Evolutionary conservation across 2,888 invertebrate species (phyloP).

Genomic region (Drosophila kambysellisi): DNA sequence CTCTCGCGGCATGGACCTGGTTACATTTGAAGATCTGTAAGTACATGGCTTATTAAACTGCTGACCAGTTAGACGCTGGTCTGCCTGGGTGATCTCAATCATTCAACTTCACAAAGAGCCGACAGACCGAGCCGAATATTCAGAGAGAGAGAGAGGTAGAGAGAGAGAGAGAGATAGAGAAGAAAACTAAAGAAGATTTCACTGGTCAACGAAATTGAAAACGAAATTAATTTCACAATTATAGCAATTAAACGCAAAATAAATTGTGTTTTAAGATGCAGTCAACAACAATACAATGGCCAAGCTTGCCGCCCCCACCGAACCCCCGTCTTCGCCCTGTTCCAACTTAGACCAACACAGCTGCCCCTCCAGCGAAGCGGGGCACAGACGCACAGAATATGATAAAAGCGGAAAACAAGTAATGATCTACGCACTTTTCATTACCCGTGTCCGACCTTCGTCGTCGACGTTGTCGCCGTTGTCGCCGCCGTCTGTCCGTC

Average conservation of each 20-base stretch:
- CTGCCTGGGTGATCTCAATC: slow-evolving; percentile 53
- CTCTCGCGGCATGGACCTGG: not conserved
- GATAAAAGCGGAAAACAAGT: slow-evolving; percentile 60
- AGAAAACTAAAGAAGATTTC: slow-evolving; percentile 53
- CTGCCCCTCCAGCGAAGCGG: slow-evolving; percentile 34
- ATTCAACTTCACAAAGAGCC: slow-evolving; percentile 51
- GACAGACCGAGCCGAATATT: slow-evolving; percentile 12
- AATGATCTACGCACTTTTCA: slow-evolving; percentile 77
- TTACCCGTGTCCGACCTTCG: slow-evolving; percentile 56
- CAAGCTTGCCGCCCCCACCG: not conserved
- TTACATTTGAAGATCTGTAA: slow-evolving; percentile 14
- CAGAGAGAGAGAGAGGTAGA: not conserved
- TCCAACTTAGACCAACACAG: slow-evolving; percentile 26
- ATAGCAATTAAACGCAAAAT: slow-evolving; percentile 78
- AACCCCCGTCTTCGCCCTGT: not conserved
- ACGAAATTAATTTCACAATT: slow-evolving; percentile 81
- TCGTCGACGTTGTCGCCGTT: slow-evolving; percentile 9
- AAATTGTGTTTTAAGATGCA: slow-evolving; percentile 70
- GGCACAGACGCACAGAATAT: slow-evolving; percentile 34
- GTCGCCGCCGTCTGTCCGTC: not conserved
- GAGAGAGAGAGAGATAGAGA: not conserved
- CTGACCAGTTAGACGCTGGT: slow-evolving; percentile 26
- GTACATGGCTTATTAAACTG: slow-evolving; percentile 13
- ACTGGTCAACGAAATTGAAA: slow-evolving; percentile 76
- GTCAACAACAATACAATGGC: slow-evolving; percentile 33